Evolutionary conservation across 2,113 vertebrate species (phyloP).

Genomic region (Xiphias gladius): DNA sequence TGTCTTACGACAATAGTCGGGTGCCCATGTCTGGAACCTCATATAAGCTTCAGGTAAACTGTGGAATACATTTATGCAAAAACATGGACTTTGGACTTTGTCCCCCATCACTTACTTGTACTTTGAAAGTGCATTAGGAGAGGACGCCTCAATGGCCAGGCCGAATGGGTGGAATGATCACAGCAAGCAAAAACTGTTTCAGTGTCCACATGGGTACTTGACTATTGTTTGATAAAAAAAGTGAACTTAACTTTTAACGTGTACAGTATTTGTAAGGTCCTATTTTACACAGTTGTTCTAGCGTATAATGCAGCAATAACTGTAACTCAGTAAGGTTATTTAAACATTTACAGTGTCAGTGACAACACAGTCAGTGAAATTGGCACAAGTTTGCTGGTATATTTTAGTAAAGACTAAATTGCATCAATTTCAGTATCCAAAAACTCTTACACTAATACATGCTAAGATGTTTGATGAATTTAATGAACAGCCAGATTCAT

Average conservation of each 20-base stretch:
- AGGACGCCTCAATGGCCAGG: not conserved
- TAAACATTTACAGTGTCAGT: too few species aligned
- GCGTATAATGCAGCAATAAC: too few species aligned
- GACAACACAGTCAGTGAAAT: too few species aligned
- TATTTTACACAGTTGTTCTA: too few species aligned
- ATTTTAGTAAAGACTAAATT: not conserved
- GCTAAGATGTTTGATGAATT: not conserved
- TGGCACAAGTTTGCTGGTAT: not conserved
- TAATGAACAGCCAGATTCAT: not conserved
- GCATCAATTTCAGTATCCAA: too few species aligned
- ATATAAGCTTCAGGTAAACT: not conserved
- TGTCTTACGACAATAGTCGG: not conserved
- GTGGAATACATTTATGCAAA: not conserved
- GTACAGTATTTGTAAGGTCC: too few species aligned
- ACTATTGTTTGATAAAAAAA: not conserved
- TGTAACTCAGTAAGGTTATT: too few species aligned
- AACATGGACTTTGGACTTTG: not conserved
- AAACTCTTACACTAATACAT: not conserved
- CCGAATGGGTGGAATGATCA: not conserved
- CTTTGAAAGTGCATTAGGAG: not conserved
- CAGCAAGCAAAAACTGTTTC: not conserved
- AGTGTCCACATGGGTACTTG: not conserved
- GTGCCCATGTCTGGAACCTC: not conserved
- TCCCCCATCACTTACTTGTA: not conserved
- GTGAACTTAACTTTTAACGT: too few species aligned